phyloP scores from a whole-genome alignment of 2,113 vertebrate species.

The Amphilophus citrinellus region DNA sequence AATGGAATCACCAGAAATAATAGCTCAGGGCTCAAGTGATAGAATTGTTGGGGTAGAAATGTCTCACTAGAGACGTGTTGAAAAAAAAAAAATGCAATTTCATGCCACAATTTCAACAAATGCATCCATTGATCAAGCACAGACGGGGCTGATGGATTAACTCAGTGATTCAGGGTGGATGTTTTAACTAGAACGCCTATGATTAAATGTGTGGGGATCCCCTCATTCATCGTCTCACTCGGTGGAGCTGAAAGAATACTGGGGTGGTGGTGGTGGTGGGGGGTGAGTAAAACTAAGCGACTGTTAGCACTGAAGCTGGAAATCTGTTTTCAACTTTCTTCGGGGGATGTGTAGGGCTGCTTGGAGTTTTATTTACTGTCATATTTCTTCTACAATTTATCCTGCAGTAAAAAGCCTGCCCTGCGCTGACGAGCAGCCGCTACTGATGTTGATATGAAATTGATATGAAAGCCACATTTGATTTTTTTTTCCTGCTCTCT shows the following conservation, averaged over 20 bases:
- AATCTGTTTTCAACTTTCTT: slow-evolving; percentile 31
- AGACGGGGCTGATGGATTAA: slow-evolving; percentile 56
- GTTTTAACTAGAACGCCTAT: slow-evolving; percentile 57
- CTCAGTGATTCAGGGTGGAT: slow-evolving; percentile 52
- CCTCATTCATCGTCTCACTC: slow-evolving; percentile 52
- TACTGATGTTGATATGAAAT: slow-evolving; percentile 30
- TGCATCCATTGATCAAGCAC: slow-evolving; percentile 66
- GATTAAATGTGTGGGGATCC: slow-evolving; percentile 60
- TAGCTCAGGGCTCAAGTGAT: slow-evolving; percentile 27
- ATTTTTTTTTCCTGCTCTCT: background rate
- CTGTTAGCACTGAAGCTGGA: slow-evolving; percentile 58
- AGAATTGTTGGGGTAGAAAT: slow-evolving; percentile 30
- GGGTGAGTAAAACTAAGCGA: slow-evolving; percentile 41
- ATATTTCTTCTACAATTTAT: slow-evolving; percentile 26
- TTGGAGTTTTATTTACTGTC: slow-evolving; percentile 58
- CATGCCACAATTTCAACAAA: slow-evolving; percentile 66
- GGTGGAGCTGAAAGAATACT: slow-evolving; percentile 9
- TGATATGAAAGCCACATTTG: slow-evolving; percentile 25
- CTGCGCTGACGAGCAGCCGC: background rate
- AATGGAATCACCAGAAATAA: slow-evolving; percentile 23
- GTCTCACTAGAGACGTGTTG: slow-evolving; percentile 35
- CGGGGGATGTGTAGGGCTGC: slow-evolving; percentile 15
- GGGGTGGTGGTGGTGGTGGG: background rate
- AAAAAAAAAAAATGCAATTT: slow-evolving; percentile 46
- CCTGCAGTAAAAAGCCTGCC: slow-evolving; percentile 11